These are phyloP conservation scores for Erythrolamprus reginae DNA, from an alignment of 2,113 vertebrate species.

Conservation along the genomic window DNA sequence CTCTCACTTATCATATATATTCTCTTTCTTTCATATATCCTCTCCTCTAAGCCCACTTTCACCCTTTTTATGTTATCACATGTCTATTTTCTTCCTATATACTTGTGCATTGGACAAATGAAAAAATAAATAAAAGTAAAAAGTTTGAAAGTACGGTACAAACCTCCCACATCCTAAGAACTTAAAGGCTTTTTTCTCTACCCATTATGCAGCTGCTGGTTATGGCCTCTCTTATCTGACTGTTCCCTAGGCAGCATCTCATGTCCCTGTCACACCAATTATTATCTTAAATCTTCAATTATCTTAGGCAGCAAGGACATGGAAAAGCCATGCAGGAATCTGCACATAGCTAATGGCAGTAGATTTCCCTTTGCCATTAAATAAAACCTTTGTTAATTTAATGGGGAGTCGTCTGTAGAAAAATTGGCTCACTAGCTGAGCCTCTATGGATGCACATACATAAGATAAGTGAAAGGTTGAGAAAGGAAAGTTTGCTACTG, in stretches of 20 bases:
- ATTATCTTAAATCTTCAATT: too few relatives aligned
- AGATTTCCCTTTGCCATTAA: not conserved
- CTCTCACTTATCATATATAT: too few relatives aligned
- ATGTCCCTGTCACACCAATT: not conserved
- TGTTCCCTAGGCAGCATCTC: not conserved
- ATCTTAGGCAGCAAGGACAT: not conserved
- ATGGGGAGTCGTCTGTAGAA: not conserved
- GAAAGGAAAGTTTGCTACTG: not conserved
- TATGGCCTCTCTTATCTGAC: not conserved
- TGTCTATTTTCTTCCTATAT: too few relatives aligned
- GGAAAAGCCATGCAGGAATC: not conserved
- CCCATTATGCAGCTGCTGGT: not conserved
- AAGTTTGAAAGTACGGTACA: not conserved
- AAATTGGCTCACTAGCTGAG: not conserved
- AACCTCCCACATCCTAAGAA: not conserved
- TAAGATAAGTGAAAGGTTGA: not conserved
- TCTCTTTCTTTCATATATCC: too few relatives aligned
- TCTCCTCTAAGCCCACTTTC: too few relatives aligned
- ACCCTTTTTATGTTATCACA: too few relatives aligned
- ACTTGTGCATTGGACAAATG: too few relatives aligned
- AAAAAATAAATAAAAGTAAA: too few relatives aligned
- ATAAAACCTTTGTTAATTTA: not conserved
- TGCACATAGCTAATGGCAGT: not conserved
- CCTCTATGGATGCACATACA: not conserved
- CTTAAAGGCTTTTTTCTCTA: too few relatives aligned